Evolutionary conservation across 2,797 vertebrate genomes (phyloP).

Genomic region (Falco columbarius): DNA sequence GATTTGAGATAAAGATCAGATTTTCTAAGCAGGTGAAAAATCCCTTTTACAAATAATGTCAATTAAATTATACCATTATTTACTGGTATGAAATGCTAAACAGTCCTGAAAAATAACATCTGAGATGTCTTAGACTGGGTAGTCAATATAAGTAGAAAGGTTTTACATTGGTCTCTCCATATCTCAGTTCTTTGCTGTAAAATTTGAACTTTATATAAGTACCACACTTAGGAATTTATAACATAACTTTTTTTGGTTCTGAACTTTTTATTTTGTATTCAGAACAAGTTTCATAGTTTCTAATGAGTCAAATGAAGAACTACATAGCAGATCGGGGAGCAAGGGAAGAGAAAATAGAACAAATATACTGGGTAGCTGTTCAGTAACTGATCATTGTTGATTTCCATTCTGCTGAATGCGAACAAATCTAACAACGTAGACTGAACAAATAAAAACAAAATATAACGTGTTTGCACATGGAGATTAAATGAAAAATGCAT

Average conservation of each 20-base stretch:
- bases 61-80: not conserved
- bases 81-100: not conserved
- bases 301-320: not conserved
- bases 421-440: not conserved
- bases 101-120: not conserved
- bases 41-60: not conserved
- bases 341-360: not conserved
- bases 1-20: not conserved
- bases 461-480: not conserved
- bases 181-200: not conserved
- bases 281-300: not conserved
- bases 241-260: not conserved
- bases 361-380: not conserved
- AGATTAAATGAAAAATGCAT: not conserved
- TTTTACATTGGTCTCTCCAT: not conserved
- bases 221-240: not conserved
- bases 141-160: not conserved
- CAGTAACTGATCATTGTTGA: not conserved
- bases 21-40: not conserved
- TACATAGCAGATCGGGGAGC: not conserved
- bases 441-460: not conserved
- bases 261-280: not conserved
- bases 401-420: not conserved
- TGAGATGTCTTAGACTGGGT: not conserved
- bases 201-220: not conserved